Evolutionary conservation across 2,888 invertebrate genomes (phyloP).

Genomic region (Odontocolon sp.): DNA sequence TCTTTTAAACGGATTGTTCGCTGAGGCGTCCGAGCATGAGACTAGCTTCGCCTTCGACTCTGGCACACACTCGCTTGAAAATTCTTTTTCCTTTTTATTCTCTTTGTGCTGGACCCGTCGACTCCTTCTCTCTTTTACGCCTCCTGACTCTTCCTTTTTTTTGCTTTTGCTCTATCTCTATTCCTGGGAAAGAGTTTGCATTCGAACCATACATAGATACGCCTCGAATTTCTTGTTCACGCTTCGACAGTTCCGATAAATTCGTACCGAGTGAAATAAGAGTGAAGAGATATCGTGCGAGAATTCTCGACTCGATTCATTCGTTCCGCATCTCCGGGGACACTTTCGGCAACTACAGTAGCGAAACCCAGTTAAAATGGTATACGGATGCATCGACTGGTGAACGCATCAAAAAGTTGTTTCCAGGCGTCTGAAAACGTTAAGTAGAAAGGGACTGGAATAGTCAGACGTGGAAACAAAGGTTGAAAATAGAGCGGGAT

Average conservation of each 20-base stretch:
- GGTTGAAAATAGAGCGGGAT: too few species aligned
- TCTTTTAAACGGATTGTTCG: conserved; percentile 67
- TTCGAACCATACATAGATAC: conserved; percentile 25
- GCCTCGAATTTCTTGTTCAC: conserved; percentile 45
- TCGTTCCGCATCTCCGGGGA: not conserved
- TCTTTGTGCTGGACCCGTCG: conserved; percentile 26
- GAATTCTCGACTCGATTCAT: not conserved
- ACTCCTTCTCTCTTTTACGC: conserved; percentile 22
- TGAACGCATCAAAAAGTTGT: too few species aligned
- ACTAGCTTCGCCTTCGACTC: conserved; percentile 3
- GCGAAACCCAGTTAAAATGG: too few species aligned
- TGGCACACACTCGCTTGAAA: conserved; percentile 27
- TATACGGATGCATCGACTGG: too few species aligned
- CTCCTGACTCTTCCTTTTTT: conserved; percentile 13
- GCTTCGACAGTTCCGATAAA: conserved; percentile 38
- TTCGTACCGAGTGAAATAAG: not conserved
- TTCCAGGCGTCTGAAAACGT: too few species aligned
- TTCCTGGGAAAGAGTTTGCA: not conserved
- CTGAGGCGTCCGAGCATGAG: conserved; percentile 62
- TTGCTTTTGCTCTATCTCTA: not conserved
- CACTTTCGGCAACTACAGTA: not conserved
- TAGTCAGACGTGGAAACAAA: not conserved
- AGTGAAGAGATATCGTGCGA: not conserved
- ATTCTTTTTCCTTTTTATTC: conserved; percentile 47
- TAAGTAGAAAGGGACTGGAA: not conserved